phyloP scores from a whole-genome alignment of 2,888 invertebrate genomes.

The Cataglyphis cursor region DNA sequence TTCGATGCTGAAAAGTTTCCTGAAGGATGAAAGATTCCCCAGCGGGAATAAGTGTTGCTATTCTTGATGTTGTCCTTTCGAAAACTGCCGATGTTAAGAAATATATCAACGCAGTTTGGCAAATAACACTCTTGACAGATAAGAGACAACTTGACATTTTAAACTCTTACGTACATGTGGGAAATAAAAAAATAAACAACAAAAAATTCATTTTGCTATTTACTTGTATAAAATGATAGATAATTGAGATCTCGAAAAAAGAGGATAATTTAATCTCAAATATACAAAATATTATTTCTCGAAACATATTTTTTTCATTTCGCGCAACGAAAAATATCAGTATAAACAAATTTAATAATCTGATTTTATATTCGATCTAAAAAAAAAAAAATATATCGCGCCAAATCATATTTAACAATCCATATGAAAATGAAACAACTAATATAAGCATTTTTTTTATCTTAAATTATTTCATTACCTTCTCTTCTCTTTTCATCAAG shows the following conservation, averaged over 20 bases:
- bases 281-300: background rate
- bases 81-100: background rate
- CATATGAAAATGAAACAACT: background rate
- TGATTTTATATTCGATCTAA: background rate
- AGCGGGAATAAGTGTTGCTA: background rate
- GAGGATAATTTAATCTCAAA: background rate
- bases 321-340: background rate
- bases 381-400: background rate
- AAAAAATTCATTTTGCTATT: constrained; percentile 9
- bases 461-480: background rate
- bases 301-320: background rate
- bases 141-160: constrained; percentile 10
- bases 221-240: background rate
- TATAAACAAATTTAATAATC: background rate
- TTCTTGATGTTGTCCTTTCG: background rate
- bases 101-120: background rate
- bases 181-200: background rate
- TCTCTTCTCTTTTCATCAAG: background rate
- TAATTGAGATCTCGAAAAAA: background rate
- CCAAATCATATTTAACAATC: background rate
- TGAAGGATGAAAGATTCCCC: background rate
- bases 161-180: background rate
- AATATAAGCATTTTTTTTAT: background rate
- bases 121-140: background rate
- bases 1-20: constrained; percentile 19